Conservation (phyloP, 1,140 invertebrate species). For the Zaprionus camerounensis region DNA sequence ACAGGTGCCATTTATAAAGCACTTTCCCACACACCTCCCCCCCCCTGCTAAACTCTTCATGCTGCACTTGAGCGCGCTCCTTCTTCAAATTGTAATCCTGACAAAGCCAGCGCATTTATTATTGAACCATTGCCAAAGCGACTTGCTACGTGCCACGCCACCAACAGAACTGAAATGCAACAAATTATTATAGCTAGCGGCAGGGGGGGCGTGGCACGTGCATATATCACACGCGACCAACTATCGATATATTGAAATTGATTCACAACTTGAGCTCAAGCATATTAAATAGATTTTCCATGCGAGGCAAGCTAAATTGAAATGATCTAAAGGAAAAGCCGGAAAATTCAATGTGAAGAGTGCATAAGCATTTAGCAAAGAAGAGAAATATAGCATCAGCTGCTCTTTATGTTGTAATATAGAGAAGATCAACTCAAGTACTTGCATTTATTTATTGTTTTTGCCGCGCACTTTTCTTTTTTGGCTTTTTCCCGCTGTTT, state of each 20-base stretch:
- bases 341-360: not conserved
- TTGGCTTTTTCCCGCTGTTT: not conserved
- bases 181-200: conserved; percentile 39
- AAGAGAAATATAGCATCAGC: not conserved
- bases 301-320: conserved; percentile 15
- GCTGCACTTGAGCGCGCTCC: not conserved
- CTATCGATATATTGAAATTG: conserved; percentile 63
- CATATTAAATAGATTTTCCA: conserved; percentile 60
- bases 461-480: not conserved
- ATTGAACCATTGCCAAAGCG: conserved; percentile 66
- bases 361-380: not conserved
- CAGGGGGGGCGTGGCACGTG: not conserved
- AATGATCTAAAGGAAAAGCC: not conserved
- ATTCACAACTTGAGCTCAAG: conserved; percentile 66
- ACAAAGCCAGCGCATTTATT: conserved; percentile 78
- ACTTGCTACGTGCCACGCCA: conserved; percentile 63
- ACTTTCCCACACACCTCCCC: not conserved
- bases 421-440: not conserved
- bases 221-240: conserved; percentile 4
- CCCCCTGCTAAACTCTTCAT: not conserved
- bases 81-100: conserved; percentile 78
- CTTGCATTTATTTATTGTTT: not conserved
- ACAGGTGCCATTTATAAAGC: conserved; percentile 78
- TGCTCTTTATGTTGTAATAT: not conserved
- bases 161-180: conserved; percentile 18